These are phyloP conservation scores for Lasaia peninsularis DNA, from an alignment of 1,140 invertebrate genomes.

Conservation along the genomic window DNA sequence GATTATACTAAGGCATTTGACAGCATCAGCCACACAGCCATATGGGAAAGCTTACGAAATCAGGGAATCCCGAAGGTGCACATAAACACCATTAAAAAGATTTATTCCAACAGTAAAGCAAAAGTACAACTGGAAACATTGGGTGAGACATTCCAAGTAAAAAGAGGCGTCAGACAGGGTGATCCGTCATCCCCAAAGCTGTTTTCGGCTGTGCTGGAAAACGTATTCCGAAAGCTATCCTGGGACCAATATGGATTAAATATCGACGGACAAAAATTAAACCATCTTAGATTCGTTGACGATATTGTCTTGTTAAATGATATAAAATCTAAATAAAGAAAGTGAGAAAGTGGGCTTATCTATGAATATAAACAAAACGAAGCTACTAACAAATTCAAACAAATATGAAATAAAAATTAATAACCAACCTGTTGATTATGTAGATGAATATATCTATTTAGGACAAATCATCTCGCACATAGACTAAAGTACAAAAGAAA, in stretches of 20 bases:
- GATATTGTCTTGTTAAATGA: slow-evolving; percentile 21
- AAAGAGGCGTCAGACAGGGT: slow-evolving; percentile 23
- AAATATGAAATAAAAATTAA: slow-evolving; percentile 16
- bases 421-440: slow-evolving; percentile 11
- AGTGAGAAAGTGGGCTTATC: slow-evolving; percentile 21
- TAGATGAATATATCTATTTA: slow-evolving; percentile 21
- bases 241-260: slow-evolving; percentile 23
- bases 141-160: slow-evolving; percentile 16
- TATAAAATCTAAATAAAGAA: slow-evolving; percentile 19
- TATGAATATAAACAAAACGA: slow-evolving; percentile 23
- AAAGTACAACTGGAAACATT: neutral
- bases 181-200: slow-evolving; percentile 24
- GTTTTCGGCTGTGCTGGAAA: slow-evolving; percentile 10
- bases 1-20: slow-evolving; percentile 6
- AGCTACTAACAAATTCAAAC: slow-evolving; percentile 24
- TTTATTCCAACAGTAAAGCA: slow-evolving; percentile 16
- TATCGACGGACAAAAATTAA: slow-evolving; percentile 22
- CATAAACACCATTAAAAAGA: slow-evolving; percentile 14
- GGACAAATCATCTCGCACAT: no score
- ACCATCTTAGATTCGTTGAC: slow-evolving; percentile 24
- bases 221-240: slow-evolving; percentile 22
- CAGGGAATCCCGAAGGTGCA: slow-evolving; percentile 14
- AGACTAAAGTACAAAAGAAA: neutral
- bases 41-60: slow-evolving; percentile 17
- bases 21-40: no score